phyloP scores from a whole-genome alignment of 2,797 vertebrate species.

The Hydrocynus forskahlii region DNA sequence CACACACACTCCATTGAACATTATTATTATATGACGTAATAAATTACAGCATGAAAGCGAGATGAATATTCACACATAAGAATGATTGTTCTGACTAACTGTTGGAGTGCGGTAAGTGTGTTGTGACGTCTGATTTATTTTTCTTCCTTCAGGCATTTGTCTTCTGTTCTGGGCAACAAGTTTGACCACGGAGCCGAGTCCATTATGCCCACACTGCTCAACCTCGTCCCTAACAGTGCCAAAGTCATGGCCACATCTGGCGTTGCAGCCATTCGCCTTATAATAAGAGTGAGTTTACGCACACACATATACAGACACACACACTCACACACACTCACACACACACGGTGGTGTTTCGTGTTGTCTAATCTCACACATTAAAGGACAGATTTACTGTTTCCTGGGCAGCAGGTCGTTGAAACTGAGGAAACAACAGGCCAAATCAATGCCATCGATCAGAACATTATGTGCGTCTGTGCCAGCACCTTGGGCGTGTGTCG shows the following conservation, averaged over 20 bases:
- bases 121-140: background rate
- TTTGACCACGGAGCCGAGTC: constrained; percentile 94
- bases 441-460: constrained; percentile 44
- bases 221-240: constrained; percentile 93
- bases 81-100: background rate
- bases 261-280: constrained; percentile 87
- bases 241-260: constrained; percentile 96
- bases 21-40: background rate
- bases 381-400: constrained; percentile 34
- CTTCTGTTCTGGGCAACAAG: constrained; percentile 87
- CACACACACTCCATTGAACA: background rate
- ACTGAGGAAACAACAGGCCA: constrained; percentile 11
- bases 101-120: background rate
- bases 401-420: constrained; percentile 22
- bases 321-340: background rate
- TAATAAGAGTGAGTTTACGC: constrained; percentile 82
- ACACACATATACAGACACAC: background rate
- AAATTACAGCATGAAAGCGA: background rate
- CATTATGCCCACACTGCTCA: constrained; percentile 90
- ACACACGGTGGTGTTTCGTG: constrained; percentile 13
- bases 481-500: background rate
- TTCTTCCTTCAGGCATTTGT: constrained; percentile 83
- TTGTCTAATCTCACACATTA: background rate
- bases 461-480: constrained; percentile 1
- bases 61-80: background rate